Base-by-base conservation (phyloP, 2,113 vertebrate genomes). In the Meleagris gallopavo region DNA sequence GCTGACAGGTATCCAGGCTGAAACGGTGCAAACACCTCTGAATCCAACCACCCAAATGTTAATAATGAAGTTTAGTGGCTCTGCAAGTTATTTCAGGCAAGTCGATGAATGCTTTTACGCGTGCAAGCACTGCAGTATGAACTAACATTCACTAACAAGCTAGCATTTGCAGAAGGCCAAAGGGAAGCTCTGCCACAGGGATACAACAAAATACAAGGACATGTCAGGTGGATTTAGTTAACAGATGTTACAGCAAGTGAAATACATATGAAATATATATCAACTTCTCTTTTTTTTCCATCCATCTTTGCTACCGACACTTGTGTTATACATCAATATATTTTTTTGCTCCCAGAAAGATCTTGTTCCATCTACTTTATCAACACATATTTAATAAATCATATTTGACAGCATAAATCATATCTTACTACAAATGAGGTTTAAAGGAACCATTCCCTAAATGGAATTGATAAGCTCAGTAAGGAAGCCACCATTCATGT, bases 321-420 rank as follows among this genome's bases (percentile, higher is more conserved):
- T 76, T 74, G 21, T 10, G 83, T 30, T 72, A 76, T 19, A 89
- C 94, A 94, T 88, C 36, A 95, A 9, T 88, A 80, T 43, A 11
- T 36, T 88, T 80, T 77, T 38, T 74, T 64, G 19, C 73, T 93
- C 79, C 54, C 52, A 82, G 79, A 86, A 92, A 90, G 58, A 83
- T 83, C 64, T 89, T 83, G 71, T 71, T 93, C 79, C 85, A 92
- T 65, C 30, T 66, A 85, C 55, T 72, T 89, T 73, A 92, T 94
- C 46, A 94, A 93, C 11, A 46, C 8, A 30, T 74, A 83, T 36
- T 84, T 75, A 78, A 93, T 89, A 95, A 95, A 96, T 95, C 73
- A 73, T 64, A 72, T 55, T 76, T 77, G 86, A 67, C 58, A 96
- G 70, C 34, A 88, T 66, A 93, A 91, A 95, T 95, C 66, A 46